Conservation (phyloP, 2,797 vertebrate species). For the Poeciliopsis paucimaculata region DNA sequence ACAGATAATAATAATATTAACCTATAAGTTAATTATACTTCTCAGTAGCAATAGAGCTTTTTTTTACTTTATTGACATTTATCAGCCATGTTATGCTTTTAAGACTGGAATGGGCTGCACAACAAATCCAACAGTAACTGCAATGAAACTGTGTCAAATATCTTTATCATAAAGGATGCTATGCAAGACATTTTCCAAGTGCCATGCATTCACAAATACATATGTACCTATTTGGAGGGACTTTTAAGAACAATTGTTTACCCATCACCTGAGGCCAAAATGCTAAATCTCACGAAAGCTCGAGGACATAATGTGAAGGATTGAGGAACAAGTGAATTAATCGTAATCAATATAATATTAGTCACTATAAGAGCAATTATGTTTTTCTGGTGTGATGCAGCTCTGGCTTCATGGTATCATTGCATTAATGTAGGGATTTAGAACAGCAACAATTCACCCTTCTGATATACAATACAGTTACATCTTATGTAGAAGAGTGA, state of each 20-base stretch:
- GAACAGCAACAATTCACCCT: background rate
- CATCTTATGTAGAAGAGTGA: background rate
- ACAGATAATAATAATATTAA: background rate
- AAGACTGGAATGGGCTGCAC: background rate
- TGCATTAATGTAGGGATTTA: background rate
- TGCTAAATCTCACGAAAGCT: background rate
- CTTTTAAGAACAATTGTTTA: background rate
- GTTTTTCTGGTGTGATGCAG: background rate
- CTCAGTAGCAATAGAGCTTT: background rate
- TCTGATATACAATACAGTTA: background rate
- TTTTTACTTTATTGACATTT: background rate
- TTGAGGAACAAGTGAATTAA: background rate
- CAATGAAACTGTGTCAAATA: background rate
- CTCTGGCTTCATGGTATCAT: background rate
- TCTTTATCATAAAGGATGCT: background rate
- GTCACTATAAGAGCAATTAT: background rate
- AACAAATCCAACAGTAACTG: background rate
- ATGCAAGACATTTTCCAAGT: background rate
- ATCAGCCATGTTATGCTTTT: background rate
- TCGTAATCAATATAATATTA: background rate
- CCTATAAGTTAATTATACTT: background rate
- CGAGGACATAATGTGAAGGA: background rate
- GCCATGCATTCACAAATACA: background rate
- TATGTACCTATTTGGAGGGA: background rate
- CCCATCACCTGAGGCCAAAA: background rate